A percentile compares a stretch with the other conserved stretches of the same genome.
These are phyloP conservation scores for Formica selysi DNA, from an alignment of 1,140 invertebrate species.

Conservation along the genomic window DNA sequence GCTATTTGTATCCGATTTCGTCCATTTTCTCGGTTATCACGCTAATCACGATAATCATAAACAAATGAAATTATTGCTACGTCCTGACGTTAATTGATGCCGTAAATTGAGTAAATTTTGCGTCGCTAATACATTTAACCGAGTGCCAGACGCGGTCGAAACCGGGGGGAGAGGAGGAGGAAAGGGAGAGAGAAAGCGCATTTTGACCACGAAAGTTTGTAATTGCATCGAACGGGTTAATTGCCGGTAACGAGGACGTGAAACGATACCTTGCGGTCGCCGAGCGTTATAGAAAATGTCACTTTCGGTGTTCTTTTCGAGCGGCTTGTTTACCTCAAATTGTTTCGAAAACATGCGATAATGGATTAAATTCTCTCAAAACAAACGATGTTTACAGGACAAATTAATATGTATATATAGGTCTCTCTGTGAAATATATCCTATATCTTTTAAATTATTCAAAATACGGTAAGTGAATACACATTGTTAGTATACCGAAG, in stretches of 20 bases:
- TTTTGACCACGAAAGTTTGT: constrained; percentile 76
- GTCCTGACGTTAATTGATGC: constrained; percentile 74
- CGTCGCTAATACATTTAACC: constrained; percentile 71
- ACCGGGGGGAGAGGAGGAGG: constrained; percentile 29
- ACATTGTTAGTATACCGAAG: neutral
- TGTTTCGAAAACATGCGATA: constrained; percentile 26
- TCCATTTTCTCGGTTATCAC: constrained; percentile 46
- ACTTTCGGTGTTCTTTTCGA: constrained; percentile 24
- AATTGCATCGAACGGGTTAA: constrained; percentile 73
- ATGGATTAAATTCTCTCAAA: constrained; percentile 26
- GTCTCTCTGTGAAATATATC: neutral
- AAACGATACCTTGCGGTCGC: constrained; percentile 72
- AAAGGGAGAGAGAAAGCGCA: constrained; percentile 7
- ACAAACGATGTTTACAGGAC: constrained; percentile 6
- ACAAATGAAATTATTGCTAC: constrained; percentile 74
- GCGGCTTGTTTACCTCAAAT: constrained; percentile 27
- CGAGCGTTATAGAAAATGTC: constrained; percentile 38
- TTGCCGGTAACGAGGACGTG: constrained; percentile 70
- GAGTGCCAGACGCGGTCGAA: constrained; percentile 67
- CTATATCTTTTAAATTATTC: constrained; percentile 17
- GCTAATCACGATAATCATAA: constrained; percentile 66
- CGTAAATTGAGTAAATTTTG: constrained; percentile 72
- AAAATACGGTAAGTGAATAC: constrained; percentile 25
- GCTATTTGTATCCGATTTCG: constrained; percentile 30
- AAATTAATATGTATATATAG: constrained; percentile 12